These are phyloP conservation scores for Phlogophora meticulosa DNA, from an alignment of 2,888 invertebrate genomes.

Conservation along the genomic window DNA sequence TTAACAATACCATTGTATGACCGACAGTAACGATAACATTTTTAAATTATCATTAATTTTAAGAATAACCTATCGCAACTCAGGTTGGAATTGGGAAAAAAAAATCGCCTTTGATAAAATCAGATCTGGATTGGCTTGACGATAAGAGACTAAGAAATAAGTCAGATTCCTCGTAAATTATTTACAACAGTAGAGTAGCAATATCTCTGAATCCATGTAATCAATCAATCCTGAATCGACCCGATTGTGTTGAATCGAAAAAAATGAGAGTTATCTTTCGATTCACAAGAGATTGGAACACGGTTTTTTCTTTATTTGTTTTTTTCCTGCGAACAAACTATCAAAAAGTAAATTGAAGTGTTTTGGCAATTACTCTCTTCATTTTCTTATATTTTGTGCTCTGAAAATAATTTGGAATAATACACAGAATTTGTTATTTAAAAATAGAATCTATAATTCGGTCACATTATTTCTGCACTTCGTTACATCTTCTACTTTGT, in stretches of 20 bases:
- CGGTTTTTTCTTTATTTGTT: neutral
- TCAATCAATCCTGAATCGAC: constrained; percentile 33
- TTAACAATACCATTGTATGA: no score
- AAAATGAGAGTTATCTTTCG: constrained; percentile 3
- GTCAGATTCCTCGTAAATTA: constrained; percentile 29
- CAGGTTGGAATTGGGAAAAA: no score
- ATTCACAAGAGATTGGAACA: constrained; percentile 6
- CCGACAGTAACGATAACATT: no score
- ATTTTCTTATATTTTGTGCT: neutral
- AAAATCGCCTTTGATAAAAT: constrained; percentile 1
- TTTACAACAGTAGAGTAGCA: constrained; percentile 7
- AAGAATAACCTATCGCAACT: no score
- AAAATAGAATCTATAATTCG: no score
- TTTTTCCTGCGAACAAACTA: neutral
- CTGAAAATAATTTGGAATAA: neutral
- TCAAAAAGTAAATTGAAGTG: neutral
- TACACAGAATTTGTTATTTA: no score
- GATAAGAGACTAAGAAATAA: constrained; percentile 9
- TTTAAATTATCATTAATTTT: no score
- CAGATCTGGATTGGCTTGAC: neutral
- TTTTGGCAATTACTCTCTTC: neutral
- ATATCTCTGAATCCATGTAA: constrained; percentile 24
- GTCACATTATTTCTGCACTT: no score
- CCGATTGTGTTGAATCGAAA: neutral
- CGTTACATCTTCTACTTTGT: no score